A percentile compares a stretch with the other conserved stretches of the same genome.
Conservation (phyloP, 1,140 invertebrate genomes). For the Drosophila insularis region DNA sequence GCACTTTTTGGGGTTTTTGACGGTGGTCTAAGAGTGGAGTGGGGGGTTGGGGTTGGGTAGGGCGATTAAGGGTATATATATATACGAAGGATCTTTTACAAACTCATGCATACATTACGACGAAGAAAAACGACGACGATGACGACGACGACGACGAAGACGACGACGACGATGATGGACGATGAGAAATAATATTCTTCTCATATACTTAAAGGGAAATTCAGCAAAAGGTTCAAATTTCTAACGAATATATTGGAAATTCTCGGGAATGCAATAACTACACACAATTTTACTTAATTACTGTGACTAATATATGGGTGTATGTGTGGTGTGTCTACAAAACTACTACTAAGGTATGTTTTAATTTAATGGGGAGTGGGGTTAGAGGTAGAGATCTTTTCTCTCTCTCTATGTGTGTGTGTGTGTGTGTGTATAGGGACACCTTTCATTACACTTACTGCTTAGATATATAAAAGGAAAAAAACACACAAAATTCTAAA, state of each 20-base stretch:
- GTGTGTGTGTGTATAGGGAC: background rate
- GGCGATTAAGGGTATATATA: constrained; percentile 15
- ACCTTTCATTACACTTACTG: background rate
- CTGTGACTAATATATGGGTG: constrained; percentile 1
- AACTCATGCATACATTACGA: background rate
- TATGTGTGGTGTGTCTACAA: constrained; percentile 55
- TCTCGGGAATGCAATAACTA: constrained; percentile 49
- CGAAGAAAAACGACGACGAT: background rate
- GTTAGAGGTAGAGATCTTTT: background rate
- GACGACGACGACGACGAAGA: too few relatives aligned
- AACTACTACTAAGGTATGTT: constrained; percentile 79
- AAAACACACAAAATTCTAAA: background rate
- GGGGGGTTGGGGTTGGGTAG: constrained; percentile 6
- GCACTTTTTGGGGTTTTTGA: background rate
- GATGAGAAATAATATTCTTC: too few relatives aligned
- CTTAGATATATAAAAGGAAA: background rate
- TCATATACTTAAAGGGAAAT: too few relatives aligned
- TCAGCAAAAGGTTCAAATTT: too few relatives aligned
- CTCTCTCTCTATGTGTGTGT: background rate
- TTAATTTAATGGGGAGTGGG: constrained; percentile 27
- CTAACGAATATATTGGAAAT: constrained; percentile 3
- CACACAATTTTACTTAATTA: constrained; percentile 47
- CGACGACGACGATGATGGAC: too few relatives aligned
- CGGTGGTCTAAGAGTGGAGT: background rate
- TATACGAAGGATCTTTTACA: background rate